phyloP scores from a whole-genome alignment of 2,888 invertebrate genomes.

The Andrena praecox region DNA sequence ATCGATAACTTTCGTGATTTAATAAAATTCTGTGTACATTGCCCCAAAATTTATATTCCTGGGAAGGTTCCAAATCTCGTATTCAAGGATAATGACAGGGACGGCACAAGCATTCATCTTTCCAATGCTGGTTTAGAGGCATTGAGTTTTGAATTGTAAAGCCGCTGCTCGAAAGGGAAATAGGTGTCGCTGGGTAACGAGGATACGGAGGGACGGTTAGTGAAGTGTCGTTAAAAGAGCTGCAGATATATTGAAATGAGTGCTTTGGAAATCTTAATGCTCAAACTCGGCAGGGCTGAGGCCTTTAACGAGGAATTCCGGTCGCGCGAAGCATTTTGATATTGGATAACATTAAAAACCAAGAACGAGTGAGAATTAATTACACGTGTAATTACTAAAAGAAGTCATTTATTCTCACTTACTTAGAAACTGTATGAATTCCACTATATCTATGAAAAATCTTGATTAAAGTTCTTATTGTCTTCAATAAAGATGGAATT shows the following conservation, averaged over 20 bases:
- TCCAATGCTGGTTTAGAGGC: neutral
- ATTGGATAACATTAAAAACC: neutral
- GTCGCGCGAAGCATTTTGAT: neutral
- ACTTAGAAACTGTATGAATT: neutral
- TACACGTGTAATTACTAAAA: no score
- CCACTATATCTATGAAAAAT: neutral
- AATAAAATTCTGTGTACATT: neutral
- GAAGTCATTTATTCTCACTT: no score
- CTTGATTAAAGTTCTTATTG: neutral
- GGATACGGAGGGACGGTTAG: neutral
- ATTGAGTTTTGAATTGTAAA: neutral
- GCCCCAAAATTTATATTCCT: neutral
- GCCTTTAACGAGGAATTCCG: constrained; percentile 1
- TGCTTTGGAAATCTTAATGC: constrained; percentile 16
- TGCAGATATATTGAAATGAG: neutral
- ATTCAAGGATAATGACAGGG: neutral
- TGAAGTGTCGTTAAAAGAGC: constrained; percentile 4
- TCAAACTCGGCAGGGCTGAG: neutral
- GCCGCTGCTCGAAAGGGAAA: no score
- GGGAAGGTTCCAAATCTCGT: constrained; percentile 1
- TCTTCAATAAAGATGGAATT: constrained; percentile 7
- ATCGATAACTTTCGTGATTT: neutral
- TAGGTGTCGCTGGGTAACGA: neutral
- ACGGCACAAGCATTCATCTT: neutral
- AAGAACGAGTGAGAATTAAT: neutral